phyloP scores from a whole-genome alignment of 2,888 invertebrate species.

The Tubiluchus corallicola region DNA sequence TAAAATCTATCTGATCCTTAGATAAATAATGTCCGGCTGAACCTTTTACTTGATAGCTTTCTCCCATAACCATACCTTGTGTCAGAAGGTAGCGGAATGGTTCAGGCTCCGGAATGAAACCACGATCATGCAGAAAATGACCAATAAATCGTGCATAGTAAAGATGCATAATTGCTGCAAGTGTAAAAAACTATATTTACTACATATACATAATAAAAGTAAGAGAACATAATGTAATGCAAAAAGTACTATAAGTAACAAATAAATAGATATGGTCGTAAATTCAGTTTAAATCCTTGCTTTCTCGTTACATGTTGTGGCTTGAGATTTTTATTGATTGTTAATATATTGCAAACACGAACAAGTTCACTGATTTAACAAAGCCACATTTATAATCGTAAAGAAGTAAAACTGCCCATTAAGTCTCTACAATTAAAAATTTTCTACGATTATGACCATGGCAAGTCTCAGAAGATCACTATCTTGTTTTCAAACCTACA shows the following conservation, averaged over 20 bases:
- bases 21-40: constrained; percentile 62
- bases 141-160: constrained; percentile 89
- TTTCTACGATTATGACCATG: no score
- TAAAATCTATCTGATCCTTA: constrained; percentile 43
- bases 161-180: constrained; percentile 68
- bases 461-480: no score
- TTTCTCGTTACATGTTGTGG: no score
- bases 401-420: no score
- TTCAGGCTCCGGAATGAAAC: constrained; percentile 51
- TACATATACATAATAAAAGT: constrained; percentile 4
- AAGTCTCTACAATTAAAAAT: no score
- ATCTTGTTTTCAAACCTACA: no score
- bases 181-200: constrained; percentile 8
- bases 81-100: constrained; percentile 79
- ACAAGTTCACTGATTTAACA: no score
- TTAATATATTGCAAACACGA: no score
- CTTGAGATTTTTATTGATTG: no score
- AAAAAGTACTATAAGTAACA: constrained; percentile 20
- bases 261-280: no score
- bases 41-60: constrained; percentile 49
- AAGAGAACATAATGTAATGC: constrained; percentile 7
- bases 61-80: constrained; percentile 87
- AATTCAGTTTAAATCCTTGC: no score
- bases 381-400: no score
- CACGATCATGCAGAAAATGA: constrained; percentile 68